phyloP scores from a whole-genome alignment of 2,113 vertebrate genomes.

The Dinomys branickii region DNA sequence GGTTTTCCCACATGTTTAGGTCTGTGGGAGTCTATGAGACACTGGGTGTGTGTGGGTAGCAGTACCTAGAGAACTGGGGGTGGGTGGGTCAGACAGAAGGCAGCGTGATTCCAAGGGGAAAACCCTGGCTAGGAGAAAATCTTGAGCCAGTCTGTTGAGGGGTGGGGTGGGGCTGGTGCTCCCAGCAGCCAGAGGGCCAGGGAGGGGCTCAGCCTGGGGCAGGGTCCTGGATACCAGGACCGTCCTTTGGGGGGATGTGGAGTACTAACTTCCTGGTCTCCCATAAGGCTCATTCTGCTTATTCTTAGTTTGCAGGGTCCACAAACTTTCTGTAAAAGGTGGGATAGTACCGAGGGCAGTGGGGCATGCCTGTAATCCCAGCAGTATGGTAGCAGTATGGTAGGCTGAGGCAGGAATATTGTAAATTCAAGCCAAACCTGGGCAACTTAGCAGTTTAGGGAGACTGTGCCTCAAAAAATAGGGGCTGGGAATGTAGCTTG shows the following conservation, averaged over 20 bases:
- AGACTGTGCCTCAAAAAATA: neutral
- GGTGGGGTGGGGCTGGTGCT: neutral
- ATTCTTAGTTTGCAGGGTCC: neutral
- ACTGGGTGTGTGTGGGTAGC: neutral
- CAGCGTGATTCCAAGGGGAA: neutral
- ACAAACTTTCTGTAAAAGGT: neutral
- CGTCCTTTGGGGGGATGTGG: neutral
- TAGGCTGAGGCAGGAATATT: neutral
- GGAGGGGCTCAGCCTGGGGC: too few species aligned
- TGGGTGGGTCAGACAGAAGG: neutral
- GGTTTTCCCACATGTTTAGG: neutral
- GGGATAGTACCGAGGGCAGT: neutral
- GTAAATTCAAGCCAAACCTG: neutral
- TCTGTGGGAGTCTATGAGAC: neutral
- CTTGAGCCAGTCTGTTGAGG: neutral
- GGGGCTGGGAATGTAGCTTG: neutral
- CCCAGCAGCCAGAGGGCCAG: neutral
- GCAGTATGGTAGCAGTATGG: neutral
- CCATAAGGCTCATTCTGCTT: neutral
- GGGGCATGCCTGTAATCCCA: neutral
- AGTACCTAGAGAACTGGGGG: neutral
- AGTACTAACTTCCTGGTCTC: neutral
- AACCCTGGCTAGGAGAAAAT: neutral
- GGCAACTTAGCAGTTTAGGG: neutral
- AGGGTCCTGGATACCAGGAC: neutral